Base-by-base conservation (phyloP, 2,797 vertebrate genomes). In the Microcaecilia unicolor region DNA sequence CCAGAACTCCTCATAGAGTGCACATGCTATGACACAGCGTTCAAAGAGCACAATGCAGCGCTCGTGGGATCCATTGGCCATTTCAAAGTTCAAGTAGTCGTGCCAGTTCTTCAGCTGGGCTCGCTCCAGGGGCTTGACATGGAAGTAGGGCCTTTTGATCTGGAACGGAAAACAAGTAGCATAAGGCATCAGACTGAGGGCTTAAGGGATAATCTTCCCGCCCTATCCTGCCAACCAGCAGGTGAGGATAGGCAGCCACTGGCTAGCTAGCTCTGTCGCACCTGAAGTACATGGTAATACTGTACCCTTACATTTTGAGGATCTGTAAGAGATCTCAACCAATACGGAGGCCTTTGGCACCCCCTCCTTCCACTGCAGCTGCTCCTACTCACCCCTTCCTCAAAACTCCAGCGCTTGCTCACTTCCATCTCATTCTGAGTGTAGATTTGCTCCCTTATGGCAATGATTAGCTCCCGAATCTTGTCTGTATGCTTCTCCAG, bases 1-100 rank as follows among this genome's bases (percentile, higher is more conserved):
- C 89, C 89, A 92, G 50, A 86, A 85, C 59, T 91, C 88, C 55
- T 90, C 88, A 17, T 92, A 92, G 31, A 89, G 74, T 8, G 88
- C 82, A 6, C 89, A 92, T 48, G 88, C 83, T 12, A 92, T 88
- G 42, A 92, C 64, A 35, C 88, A 91, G 34, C 90, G 89, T 53
- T 92, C 89, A 31, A 84, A 92, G 4, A 92, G 72, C 18, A 88
- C 62, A 16, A 81, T 72, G 20, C 86, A 69, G 13, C 88, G 76
- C 17, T 70, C 31, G 40, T 87, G 83, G 0, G 69, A 65, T 2
- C 39, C 61, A 30, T 77, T 64, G 27, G 70, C 43, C 0, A 84
- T 70, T 46, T 92, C 88, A 64, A 83, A 91, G 31, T 90, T 83
- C 61, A 92, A 61, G 58, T 91, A 92, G 7, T 72, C 64, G 34